Evolutionary conservation across 2,113 vertebrate genomes (phyloP).

Genomic region (Pelusios castaneus): DNA sequence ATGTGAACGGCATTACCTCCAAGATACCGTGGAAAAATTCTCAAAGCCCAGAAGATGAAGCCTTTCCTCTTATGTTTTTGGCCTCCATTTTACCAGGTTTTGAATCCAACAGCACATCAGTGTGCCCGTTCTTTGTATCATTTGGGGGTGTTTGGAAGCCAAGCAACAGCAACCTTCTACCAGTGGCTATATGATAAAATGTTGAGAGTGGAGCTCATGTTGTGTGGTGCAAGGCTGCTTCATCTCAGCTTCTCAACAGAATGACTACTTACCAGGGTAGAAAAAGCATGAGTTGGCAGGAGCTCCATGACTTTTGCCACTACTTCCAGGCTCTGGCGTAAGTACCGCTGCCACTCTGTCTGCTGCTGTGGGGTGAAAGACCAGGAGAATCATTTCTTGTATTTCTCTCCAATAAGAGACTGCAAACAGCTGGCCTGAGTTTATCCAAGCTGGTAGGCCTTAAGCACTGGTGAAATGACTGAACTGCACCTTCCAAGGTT

Average conservation of each 20-base stretch:
- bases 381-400: constrained; percentile 16
- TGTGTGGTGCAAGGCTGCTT: not conserved
- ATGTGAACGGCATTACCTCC: not conserved
- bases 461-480: not conserved
- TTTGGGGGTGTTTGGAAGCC: not conserved
- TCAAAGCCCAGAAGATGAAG: not conserved
- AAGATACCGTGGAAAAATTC: not conserved
- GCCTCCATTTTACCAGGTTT: not conserved
- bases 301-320: constrained; percentile 99
- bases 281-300: constrained; percentile 95
- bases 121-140: not conserved
- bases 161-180: not conserved
- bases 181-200: not conserved
- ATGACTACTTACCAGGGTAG: constrained; percentile 85
- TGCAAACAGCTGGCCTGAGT: not conserved
- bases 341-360: constrained; percentile 97
- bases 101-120: not conserved
- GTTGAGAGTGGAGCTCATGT: not conserved
- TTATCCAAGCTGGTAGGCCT: not conserved
- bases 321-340: constrained; percentile 98
- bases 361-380: constrained; percentile 86
- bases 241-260: not conserved
- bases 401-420: not conserved
- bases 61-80: not conserved
- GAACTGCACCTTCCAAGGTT: not conserved